Conservation (phyloP, 2,797 vertebrate species). For the Onychomys arenicola region DNA sequence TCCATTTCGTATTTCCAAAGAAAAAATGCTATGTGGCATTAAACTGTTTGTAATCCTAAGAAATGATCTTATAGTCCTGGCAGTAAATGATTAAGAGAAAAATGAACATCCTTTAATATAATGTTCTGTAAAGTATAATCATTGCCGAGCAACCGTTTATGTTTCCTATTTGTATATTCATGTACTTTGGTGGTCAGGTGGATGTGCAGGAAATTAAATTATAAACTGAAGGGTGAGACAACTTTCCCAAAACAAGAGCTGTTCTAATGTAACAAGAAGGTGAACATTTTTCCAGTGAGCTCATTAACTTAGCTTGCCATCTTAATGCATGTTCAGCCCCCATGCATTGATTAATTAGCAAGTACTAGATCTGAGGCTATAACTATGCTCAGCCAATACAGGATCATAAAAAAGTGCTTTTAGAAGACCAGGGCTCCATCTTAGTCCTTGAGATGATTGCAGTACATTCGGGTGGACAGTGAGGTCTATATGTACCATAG, state of each 20-base stretch:
- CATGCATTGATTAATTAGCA: background rate
- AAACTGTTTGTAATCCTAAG: conserved; percentile 11
- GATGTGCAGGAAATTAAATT: background rate
- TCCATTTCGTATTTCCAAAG: conserved; percentile 3
- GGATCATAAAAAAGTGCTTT: conserved; percentile 35
- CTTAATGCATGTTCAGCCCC: background rate
- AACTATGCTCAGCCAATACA: background rate
- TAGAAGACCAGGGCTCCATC: background rate
- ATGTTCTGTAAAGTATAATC: background rate
- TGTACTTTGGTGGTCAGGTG: background rate
- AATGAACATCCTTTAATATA: background rate
- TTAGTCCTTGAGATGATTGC: background rate
- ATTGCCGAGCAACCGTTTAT: background rate
- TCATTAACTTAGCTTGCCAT: background rate
- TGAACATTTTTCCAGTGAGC: background rate
- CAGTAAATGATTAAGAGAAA: background rate
- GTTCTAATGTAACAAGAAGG: conserved; percentile 36
- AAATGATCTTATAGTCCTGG: background rate
- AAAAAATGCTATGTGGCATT: background rate
- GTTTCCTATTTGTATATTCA: background rate
- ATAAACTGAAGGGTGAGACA: conserved; percentile 17
- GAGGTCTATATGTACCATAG: background rate
- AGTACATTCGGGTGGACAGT: background rate
- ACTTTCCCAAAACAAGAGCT: background rate
- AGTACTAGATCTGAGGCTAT: background rate